These are phyloP conservation scores for Platorchestia sp. DNA, from an alignment of 1,140 invertebrate species.

Conservation along the genomic window DNA sequence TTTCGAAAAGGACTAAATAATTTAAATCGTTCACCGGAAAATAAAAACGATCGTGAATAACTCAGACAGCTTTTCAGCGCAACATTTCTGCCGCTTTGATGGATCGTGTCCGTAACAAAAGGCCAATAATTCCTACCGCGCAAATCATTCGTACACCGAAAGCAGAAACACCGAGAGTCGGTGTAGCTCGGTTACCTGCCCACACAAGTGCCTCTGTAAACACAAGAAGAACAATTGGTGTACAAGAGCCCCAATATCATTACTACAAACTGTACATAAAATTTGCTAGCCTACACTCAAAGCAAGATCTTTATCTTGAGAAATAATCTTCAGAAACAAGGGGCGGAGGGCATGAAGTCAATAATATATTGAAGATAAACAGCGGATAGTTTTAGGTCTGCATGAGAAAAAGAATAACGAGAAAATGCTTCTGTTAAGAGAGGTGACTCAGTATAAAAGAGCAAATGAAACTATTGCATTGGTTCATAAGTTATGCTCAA, in stretches of 20 bases:
- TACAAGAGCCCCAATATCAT: constrained; percentile 27
- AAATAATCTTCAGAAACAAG: constrained; percentile 20
- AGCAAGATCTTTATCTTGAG: constrained; percentile 20
- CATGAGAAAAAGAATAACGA: neutral
- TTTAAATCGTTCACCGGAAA: neutral
- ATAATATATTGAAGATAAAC: neutral
- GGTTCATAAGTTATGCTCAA: neutral
- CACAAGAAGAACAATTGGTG: constrained; percentile 24
- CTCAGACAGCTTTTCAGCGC: neutral
- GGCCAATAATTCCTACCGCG: neutral
- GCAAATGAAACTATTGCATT: neutral
- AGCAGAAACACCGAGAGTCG: neutral
- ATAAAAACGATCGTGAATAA: neutral
- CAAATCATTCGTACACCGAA: neutral
- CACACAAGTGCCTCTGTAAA: constrained; percentile 22
- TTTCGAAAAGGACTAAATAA: neutral
- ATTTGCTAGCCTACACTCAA: constrained; percentile 20
- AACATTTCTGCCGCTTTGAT: neutral
- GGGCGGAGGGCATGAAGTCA: neutral
- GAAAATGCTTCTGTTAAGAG: neutral
- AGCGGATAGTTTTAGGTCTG: neutral
- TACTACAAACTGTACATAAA: neutral
- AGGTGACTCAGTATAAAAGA: neutral
- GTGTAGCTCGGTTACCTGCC: neutral
- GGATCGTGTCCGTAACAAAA: neutral